These are phyloP conservation scores for Rhamnusium bicolor DNA, from an alignment of 2,888 invertebrate genomes.

Conservation along the genomic window DNA sequence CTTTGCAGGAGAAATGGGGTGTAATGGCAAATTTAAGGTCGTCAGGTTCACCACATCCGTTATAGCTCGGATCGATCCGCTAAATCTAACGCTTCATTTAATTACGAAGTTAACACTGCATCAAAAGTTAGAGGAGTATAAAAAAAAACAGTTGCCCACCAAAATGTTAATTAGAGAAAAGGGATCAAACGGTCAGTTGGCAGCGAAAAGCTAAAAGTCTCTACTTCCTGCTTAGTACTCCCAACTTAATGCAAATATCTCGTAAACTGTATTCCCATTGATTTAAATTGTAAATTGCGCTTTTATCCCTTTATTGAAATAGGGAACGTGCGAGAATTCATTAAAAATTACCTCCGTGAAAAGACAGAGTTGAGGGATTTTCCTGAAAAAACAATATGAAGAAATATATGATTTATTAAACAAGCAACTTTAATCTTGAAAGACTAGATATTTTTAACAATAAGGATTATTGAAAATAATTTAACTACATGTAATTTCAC, in stretches of 20 bases:
- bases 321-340: background rate
- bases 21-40: too few relatives aligned
- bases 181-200: slow-evolving; percentile 9
- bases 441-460: too few relatives aligned
- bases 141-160: slow-evolving; percentile 5
- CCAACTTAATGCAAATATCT: slow-evolving; percentile 19
- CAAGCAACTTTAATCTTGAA: too few relatives aligned
- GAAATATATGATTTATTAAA: too few relatives aligned
- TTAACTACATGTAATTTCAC: too few relatives aligned
- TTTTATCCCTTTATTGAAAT: slow-evolving; percentile 1
- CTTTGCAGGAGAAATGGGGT: too few relatives aligned
- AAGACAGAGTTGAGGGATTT: background rate
- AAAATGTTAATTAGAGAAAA: slow-evolving; percentile 13
- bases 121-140: background rate
- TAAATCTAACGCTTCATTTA: background rate
- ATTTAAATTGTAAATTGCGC: slow-evolving; percentile 21
- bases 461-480: too few relatives aligned
- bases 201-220: slow-evolving; percentile 15
- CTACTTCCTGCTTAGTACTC: background rate
- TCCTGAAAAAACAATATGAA: too few relatives aligned
- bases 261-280: slow-evolving; percentile 10
- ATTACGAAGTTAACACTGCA: background rate
- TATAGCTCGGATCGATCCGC: background rate
- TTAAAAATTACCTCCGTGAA: background rate
- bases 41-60: too few relatives aligned